These are phyloP conservation scores for Prenolepis imparis DNA, from an alignment of 2,888 invertebrate genomes.

Conservation along the genomic window DNA sequence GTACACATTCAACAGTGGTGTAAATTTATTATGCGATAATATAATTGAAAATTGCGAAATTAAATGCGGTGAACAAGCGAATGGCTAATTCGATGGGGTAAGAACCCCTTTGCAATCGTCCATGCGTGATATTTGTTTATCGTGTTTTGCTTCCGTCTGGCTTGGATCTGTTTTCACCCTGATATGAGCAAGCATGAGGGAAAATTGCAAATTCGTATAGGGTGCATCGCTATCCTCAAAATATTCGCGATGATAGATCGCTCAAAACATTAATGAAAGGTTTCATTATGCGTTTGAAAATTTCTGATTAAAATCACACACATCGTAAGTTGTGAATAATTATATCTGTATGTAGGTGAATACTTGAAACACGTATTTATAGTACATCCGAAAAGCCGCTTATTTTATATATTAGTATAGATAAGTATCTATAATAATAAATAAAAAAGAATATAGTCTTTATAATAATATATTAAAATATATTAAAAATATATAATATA, in stretches of 20 bases:
- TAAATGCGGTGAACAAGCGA: constrained; percentile 28
- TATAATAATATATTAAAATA: constrained; percentile 35
- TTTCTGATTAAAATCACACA: constrained; percentile 2
- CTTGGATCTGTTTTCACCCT: constrained; percentile 44
- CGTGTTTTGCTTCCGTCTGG: constrained; percentile 43
- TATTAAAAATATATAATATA: constrained; percentile 12
- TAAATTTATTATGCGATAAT: neutral
- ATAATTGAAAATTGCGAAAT: constrained; percentile 49
- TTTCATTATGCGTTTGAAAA: constrained; percentile 56
- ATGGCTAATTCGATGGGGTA: constrained; percentile 43
- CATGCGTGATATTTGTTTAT: constrained; percentile 28
- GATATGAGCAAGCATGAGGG: constrained; percentile 29
- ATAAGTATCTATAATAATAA: neutral
- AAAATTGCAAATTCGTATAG: constrained; percentile 49
- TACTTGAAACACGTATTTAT: constrained; percentile 25
- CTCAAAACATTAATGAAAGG: constrained; percentile 63
- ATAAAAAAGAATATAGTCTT: constrained; percentile 5
- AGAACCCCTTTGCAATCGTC: constrained; percentile 46
- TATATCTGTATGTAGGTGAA: neutral
- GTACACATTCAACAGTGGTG: neutral
- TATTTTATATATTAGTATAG: too few species aligned
- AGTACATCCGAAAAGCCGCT: constrained; percentile 19
- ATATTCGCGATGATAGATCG: constrained; percentile 59
- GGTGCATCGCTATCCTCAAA: constrained; percentile 43
- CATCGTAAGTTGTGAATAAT: constrained; percentile 4